These are phyloP conservation scores for Brachionus manjavacas DNA, from an alignment of 1,140 invertebrate genomes.

Conservation along the genomic window DNA sequence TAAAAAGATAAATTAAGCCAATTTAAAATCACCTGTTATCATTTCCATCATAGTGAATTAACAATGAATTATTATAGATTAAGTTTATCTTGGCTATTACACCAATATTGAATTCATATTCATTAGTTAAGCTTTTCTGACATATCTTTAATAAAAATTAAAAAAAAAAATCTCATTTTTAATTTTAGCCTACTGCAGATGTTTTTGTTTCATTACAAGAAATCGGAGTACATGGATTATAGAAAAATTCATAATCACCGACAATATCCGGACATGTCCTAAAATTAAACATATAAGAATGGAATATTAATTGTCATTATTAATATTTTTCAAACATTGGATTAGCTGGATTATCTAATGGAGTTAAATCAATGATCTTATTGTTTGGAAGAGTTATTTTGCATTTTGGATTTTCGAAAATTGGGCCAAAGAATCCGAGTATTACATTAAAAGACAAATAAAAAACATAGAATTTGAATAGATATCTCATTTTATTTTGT, in stretches of 20 bases:
- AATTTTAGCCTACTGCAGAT: neutral
- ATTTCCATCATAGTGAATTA: neutral
- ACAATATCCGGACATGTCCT: neutral
- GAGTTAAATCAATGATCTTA: neutral
- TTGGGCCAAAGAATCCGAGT: neutral
- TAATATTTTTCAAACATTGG: neutral
- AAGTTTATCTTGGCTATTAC: neutral
- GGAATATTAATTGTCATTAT: neutral
- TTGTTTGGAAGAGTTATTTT: neutral
- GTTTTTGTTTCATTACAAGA: neutral
- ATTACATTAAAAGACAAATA: neutral
- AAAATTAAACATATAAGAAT: neutral
- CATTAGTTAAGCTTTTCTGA: neutral
- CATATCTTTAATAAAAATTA: neutral
- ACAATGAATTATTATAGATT: neutral
- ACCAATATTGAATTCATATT: neutral
- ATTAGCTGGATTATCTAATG: neutral
- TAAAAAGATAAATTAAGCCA: neutral
- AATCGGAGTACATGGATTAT: neutral
- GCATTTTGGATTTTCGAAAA: neutral
- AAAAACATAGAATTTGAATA: no score
- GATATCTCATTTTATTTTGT: no score
- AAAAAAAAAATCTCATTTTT: neutral
- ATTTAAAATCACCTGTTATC: neutral
- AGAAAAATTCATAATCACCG: neutral